A percentile compares a stretch with the other conserved stretches of the same genome.
Evolutionary conservation across 64 coral and sea anemone genomes (phyloP).

Genomic region (Montipora sp.): DNA sequence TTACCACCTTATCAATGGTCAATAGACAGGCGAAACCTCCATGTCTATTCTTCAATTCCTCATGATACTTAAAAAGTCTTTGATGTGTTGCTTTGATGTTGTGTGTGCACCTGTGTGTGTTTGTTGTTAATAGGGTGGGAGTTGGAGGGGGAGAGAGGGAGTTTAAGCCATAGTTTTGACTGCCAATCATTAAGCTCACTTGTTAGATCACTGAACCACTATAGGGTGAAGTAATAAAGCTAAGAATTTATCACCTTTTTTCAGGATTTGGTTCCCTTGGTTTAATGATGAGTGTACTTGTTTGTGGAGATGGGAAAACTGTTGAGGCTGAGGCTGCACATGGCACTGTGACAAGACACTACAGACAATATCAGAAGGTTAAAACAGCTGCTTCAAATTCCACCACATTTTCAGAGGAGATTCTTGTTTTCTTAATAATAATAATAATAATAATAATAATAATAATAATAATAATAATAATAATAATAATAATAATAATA

Average conservation of each 20-base stretch:
- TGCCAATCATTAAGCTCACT: neutral
- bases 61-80: no score
- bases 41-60: no score
- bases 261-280: constrained; percentile 97
- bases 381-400: neutral
- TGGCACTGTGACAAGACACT: constrained; percentile 98
- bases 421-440: no score
- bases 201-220: neutral
- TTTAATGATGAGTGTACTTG: constrained; percentile 97
- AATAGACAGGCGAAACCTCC: neutral
- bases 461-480: no score
- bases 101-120: no score
- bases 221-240: neutral
- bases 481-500: no score
- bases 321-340: constrained; percentile 98
- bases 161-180: neutral
- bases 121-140: no score
- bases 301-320: constrained; percentile 96
- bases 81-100: no score
- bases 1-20: neutral
- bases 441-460: no score
- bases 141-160: neutral
- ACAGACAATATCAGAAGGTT: constrained; percentile 94
- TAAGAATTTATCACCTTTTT: neutral
- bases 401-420: no score